These are phyloP conservation scores for Tetheella fluctuosa DNA, from an alignment of 2,888 invertebrate species.

Conservation along the genomic window DNA sequence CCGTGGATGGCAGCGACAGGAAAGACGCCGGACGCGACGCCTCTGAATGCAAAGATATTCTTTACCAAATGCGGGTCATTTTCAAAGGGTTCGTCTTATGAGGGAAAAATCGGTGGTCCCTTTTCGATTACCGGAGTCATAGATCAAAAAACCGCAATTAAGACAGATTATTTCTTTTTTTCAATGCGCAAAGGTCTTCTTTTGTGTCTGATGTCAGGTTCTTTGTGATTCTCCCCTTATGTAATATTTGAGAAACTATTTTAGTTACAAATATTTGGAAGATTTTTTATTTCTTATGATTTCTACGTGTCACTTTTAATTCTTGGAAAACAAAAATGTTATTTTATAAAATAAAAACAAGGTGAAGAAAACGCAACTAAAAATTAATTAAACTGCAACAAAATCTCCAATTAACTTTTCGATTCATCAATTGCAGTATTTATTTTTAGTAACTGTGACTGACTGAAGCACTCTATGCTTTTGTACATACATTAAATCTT, in stretches of 20 bases:
- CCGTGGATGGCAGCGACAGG: conserved; percentile 52
- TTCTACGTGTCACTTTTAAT: neutral
- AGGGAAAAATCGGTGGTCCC: conserved; percentile 69
- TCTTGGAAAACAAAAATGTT: neutral
- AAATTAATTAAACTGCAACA: neutral
- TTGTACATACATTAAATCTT: too few species aligned
- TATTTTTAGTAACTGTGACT: neutral
- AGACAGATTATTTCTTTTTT: conserved; percentile 63
- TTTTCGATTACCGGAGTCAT: conserved; percentile 75
- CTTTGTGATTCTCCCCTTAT: conserved; percentile 28
- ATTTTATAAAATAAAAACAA: neutral
- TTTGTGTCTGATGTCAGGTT: conserved; percentile 46
- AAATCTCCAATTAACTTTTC: neutral
- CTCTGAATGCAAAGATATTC: conserved; percentile 82
- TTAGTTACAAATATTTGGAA: neutral
- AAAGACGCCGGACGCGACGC: conserved; percentile 71
- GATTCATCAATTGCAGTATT: neutral
- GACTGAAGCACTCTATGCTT: too few species aligned
- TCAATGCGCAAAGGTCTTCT: conserved; percentile 43
- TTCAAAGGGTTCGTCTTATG: conserved; percentile 77
- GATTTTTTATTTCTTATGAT: neutral
- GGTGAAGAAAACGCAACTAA: neutral
- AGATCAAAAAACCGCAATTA: conserved; percentile 75
- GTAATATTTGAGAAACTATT: conserved; percentile 10
- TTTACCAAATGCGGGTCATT: conserved; percentile 75